These are phyloP conservation scores for Drosophila lini DNA, from an alignment of 1,140 invertebrate species.

Conservation along the genomic window DNA sequence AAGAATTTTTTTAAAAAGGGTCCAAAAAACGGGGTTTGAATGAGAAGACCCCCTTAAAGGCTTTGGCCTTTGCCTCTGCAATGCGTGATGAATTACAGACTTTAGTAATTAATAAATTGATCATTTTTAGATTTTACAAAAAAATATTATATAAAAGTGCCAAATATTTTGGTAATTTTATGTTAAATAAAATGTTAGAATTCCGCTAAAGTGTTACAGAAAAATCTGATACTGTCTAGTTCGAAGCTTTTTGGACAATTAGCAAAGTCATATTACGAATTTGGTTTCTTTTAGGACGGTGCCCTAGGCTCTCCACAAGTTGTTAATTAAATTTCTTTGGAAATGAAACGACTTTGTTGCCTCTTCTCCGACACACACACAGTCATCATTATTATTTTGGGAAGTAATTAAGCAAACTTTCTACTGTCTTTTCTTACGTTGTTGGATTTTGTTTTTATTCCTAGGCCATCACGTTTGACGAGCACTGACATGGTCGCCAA, in stretches of 20 bases:
- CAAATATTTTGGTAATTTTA: not conserved
- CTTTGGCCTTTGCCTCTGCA: too few species aligned
- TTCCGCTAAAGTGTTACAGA: not conserved
- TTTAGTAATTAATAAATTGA: too few species aligned
- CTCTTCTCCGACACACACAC: not conserved
- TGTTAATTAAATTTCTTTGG: slow-evolving; percentile 62
- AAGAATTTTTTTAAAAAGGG: too few species aligned
- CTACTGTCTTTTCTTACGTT: slow-evolving; percentile 46
- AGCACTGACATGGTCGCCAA: slow-evolving; percentile 47
- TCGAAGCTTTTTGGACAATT: slow-evolving; percentile 8
- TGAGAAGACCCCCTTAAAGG: too few species aligned
- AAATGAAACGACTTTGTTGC: slow-evolving; percentile 28
- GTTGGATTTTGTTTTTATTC: slow-evolving; percentile 38
- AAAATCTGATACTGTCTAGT: not conserved
- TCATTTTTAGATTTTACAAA: too few species aligned
- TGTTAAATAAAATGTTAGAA: not conserved
- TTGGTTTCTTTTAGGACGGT: slow-evolving; percentile 2
- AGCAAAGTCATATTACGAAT: slow-evolving; percentile 4
- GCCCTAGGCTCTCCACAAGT: slow-evolving; percentile 29
- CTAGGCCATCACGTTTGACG: slow-evolving; percentile 70
- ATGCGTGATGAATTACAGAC: too few species aligned
- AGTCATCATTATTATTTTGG: slow-evolving; percentile 59
- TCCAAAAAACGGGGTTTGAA: too few species aligned
- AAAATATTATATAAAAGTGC: not conserved
- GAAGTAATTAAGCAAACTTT: slow-evolving; percentile 78